Percentiles rank a stretch among this genome's conserved stretches.
Conservation (phyloP, 92 coral and sea anemone species). For the Umimayanthus kanabou region DNA sequence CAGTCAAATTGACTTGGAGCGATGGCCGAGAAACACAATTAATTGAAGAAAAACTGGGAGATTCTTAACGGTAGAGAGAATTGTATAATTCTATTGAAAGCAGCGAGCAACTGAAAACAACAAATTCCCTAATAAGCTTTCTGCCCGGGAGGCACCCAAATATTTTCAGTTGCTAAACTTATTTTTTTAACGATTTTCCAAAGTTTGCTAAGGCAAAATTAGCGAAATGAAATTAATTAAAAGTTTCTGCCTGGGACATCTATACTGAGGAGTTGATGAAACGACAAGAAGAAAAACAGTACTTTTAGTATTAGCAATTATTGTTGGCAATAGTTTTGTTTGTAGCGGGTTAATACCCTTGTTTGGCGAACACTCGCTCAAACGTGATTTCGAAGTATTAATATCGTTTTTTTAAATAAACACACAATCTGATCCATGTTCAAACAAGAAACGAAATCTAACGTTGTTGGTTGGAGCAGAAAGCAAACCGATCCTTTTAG, state of each 20-base stretch:
- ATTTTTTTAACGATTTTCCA: not conserved
- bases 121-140: not conserved
- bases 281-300: not conserved
- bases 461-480: constrained; percentile 17
- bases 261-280: not conserved
- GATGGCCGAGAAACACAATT: not conserved
- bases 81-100: constrained; percentile 1
- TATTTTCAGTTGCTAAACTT: not conserved
- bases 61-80: constrained; percentile 13
- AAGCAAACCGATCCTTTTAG: constrained; percentile 50
- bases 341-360: not conserved
- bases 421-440: constrained; percentile 35
- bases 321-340: constrained; percentile 18
- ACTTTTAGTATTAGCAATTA: constrained; percentile 9
- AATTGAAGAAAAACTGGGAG: constrained; percentile 32
- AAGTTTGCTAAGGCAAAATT: not conserved
- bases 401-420: constrained; percentile 41
- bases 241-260: not conserved
- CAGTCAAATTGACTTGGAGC: constrained; percentile 48
- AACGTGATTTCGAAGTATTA: constrained; percentile 18
- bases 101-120: constrained; percentile 24
- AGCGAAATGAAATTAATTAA: constrained; percentile 19
- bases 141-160: constrained; percentile 22
- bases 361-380: constrained; percentile 36
- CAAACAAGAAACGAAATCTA: constrained; percentile 26